Conservation (phyloP, 2,888 invertebrate species). For the Hypena proboscidalis region DNA sequence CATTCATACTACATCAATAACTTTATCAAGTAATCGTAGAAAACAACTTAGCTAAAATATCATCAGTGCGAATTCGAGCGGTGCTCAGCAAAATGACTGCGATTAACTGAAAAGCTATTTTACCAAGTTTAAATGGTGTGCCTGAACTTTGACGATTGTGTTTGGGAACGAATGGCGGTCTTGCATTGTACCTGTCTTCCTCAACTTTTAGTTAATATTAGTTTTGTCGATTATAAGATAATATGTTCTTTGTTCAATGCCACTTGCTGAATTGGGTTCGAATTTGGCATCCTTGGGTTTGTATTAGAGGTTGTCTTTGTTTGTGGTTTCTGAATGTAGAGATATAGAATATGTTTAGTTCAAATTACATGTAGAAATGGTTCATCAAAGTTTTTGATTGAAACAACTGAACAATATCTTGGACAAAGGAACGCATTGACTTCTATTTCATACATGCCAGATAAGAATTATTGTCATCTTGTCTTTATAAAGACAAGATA, state of each 20-base stretch:
- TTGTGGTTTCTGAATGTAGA: slow-evolving; percentile 7
- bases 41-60: slow-evolving; percentile 59
- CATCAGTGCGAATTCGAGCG: slow-evolving; percentile 63
- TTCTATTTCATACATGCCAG: too few relatives aligned
- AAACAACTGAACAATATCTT: too few relatives aligned
- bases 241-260: slow-evolving; percentile 30
- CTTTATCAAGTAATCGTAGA: slow-evolving; percentile 16
- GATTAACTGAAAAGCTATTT: slow-evolving; percentile 79
- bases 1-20: slow-evolving; percentile 10
- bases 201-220: slow-evolving; percentile 58
- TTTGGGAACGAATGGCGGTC: slow-evolving; percentile 61
- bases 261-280: slow-evolving; percentile 15
- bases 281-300: slow-evolving; percentile 7
- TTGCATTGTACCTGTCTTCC: slow-evolving; percentile 64
- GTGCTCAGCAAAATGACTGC: slow-evolving; percentile 72
- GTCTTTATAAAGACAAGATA: too few relatives aligned
- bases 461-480: too few relatives aligned
- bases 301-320: background rate
- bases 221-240: slow-evolving; percentile 39
- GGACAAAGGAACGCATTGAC: too few relatives aligned
- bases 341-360: too few relatives aligned
- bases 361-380: too few relatives aligned
- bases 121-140: slow-evolving; percentile 72
- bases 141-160: slow-evolving; percentile 71
- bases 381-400: too few relatives aligned